A percentile compares a stretch with the other conserved stretches of the same genome.
phyloP scores from a whole-genome alignment of 2,797 vertebrate genomes.

The Pogoniulus pusillus region DNA sequence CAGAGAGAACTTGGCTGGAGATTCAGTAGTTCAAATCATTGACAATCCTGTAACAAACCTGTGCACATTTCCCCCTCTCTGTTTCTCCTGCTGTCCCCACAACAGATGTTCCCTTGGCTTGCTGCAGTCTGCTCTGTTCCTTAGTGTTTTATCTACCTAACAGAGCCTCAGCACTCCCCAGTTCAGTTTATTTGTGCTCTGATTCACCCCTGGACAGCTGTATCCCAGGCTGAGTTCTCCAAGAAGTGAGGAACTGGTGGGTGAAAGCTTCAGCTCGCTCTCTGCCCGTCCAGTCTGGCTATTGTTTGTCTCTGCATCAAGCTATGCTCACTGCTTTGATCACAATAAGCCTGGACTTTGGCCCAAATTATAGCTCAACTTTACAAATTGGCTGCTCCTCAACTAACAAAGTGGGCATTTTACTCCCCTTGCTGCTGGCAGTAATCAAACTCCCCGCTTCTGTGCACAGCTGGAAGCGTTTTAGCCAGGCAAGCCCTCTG shows the following conservation, averaged over 20 bases:
- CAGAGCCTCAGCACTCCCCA: background rate
- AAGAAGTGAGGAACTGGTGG: background rate
- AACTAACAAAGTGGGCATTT: conserved; percentile 24
- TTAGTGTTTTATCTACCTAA: background rate
- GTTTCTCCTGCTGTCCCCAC: background rate
- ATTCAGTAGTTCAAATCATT: background rate
- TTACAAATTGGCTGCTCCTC: conserved; percentile 17
- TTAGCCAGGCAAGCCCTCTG: conserved; percentile 1
- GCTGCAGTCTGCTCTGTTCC: background rate
- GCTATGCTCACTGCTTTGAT: conserved; percentile 1
- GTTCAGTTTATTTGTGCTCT: background rate
- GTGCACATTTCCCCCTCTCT: background rate
- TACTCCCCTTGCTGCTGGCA: conserved; percentile 3
- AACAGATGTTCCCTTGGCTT: background rate
- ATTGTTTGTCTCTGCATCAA: conserved; percentile 1
- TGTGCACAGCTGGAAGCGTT: conserved; percentile 46
- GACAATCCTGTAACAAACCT: background rate
- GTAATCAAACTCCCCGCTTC: background rate
- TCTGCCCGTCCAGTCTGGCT: background rate
- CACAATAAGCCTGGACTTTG: background rate
- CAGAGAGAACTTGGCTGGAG: background rate
- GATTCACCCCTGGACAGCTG: background rate
- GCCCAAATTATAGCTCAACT: conserved; percentile 12
- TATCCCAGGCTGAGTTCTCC: background rate
- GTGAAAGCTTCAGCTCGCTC: background rate